phyloP scores from a whole-genome alignment of 2,888 invertebrate genomes.

The Theristus sp. region DNA sequence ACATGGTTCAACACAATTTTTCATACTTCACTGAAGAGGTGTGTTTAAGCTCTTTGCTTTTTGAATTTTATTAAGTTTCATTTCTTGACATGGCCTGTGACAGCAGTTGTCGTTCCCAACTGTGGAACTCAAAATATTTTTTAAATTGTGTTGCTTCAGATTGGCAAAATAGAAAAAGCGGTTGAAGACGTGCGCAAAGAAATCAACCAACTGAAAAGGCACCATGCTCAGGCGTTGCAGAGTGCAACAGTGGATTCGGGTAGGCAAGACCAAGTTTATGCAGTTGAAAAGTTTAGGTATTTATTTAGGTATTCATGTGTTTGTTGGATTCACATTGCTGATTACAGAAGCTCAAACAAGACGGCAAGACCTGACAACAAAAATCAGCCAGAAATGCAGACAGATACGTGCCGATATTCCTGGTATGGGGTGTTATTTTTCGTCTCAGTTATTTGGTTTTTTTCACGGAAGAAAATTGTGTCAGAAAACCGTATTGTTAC shows the following conservation, averaged over 20 bases:
- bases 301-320: background rate
- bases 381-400: background rate
- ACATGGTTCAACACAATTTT: too few species aligned
- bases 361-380: background rate
- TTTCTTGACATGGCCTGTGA: too few species aligned
- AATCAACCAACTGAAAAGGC: background rate
- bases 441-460: background rate
- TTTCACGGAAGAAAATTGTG: too few species aligned
- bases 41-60: too few species aligned
- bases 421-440: background rate
- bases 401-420: background rate
- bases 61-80: too few species aligned
- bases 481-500: too few species aligned
- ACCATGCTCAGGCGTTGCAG: background rate
- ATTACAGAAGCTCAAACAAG: background rate
- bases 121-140: too few species aligned
- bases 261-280: background rate
- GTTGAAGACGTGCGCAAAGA: background rate
- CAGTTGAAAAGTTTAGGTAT: background rate
- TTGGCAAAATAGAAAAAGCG: too few species aligned
- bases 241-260: background rate
- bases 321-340: background rate
- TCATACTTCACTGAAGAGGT: too few species aligned
- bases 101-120: too few species aligned
- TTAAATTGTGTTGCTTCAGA: too few species aligned